Base-by-base conservation (phyloP, 2,113 vertebrate genomes). In the Craseonycteris thonglongyai region DNA sequence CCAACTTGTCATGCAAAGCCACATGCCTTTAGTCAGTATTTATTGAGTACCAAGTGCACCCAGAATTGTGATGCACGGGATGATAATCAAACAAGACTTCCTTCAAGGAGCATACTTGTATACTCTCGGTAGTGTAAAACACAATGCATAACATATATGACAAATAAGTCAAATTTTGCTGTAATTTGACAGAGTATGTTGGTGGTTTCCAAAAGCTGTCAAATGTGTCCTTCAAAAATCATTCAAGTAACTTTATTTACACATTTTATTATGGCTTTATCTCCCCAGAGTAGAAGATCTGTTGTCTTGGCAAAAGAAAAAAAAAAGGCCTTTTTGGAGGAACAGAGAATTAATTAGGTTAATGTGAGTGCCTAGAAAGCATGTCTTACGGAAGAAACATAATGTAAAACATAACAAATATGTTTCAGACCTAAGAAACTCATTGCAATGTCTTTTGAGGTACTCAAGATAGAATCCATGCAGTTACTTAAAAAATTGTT, bases 71-170 rank as follows among this genome's bases (percentile, higher is more conserved):
- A 97, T 54, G 68, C 28, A 75, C n/a, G 69, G 14, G 12, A 90
- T 75, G 7, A 88, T n/a, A n/a, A 89, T 49, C 79, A 83, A 84
- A 51, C 28, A 85, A 14, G 84, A 86, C 22, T 6, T 38, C 40
- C n/a, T 95, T 94, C 68, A 72, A 78, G 56, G 56, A 85, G 59
- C 18, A 65, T 94, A n/a, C n/a, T n/a, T n/a, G n/a, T n/a, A 91
- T 72, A 56, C 35, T 71, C 59, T 76, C 65, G 35, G 56, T 35
- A 79, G 13, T 40, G 15, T 68, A 80, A 86, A 33, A 79, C 14
- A 33, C 58, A 14, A 30, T 42, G 19, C 80, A 83, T 92, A 19
- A 96, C 80, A 59, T 54, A 74, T 76, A 83, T 54, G 90, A 69
- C 11, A 45, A 28, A 26, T 79, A 45, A 69, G 11, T 19, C 83